Evolutionary conservation across 2,888 invertebrate species (phyloP).

Genomic region (Rhingia rostrata): DNA sequence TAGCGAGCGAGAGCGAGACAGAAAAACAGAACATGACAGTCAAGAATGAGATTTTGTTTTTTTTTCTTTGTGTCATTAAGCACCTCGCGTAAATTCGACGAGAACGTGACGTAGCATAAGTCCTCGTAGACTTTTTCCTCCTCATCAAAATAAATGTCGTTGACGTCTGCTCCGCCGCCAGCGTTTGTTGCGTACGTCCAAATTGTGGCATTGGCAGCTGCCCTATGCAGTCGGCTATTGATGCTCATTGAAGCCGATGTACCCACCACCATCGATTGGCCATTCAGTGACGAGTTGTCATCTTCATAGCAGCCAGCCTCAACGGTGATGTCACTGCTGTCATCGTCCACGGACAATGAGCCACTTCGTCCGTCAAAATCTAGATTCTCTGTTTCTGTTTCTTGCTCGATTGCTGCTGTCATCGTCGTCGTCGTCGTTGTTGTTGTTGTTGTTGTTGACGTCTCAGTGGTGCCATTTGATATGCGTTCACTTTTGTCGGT

Average conservation of each 20-base stretch:
- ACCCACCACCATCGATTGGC: conserved; percentile 80
- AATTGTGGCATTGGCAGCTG: conserved; percentile 79
- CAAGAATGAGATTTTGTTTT: conserved; percentile 3
- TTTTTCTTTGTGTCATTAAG: conserved; percentile 23
- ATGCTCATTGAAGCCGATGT: conserved; percentile 62
- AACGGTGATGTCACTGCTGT: conserved; percentile 82
- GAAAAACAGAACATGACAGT: conserved; percentile 59
- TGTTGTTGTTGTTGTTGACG: conserved; percentile 77
- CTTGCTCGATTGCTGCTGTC: conserved; percentile 76
- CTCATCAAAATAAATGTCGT: conserved; percentile 82
- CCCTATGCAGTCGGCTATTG: conserved; percentile 77
- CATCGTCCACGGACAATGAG: conserved; percentile 82
- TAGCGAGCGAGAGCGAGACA: conserved; percentile 64
- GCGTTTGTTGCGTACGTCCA: conserved; percentile 80
- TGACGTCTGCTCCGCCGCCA: conserved; percentile 80
- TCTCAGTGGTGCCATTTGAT: conserved; percentile 78
- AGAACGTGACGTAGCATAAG: conserved; percentile 93
- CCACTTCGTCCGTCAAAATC: conserved; percentile 79
- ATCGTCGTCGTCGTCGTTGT: conserved; percentile 77
- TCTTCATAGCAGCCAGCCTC: conserved; percentile 81
- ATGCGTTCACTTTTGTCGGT: conserved; percentile 75
- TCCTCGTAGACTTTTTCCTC: conserved; percentile 95
- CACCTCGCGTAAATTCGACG: conserved; percentile 88
- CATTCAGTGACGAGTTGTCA: conserved; percentile 80
- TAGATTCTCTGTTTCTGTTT: conserved; percentile 78